Percentiles rank a stretch among this genome's conserved stretches.
Conservation (phyloP, 2,797 vertebrate genomes). For the Enoplosus armatus region DNA sequence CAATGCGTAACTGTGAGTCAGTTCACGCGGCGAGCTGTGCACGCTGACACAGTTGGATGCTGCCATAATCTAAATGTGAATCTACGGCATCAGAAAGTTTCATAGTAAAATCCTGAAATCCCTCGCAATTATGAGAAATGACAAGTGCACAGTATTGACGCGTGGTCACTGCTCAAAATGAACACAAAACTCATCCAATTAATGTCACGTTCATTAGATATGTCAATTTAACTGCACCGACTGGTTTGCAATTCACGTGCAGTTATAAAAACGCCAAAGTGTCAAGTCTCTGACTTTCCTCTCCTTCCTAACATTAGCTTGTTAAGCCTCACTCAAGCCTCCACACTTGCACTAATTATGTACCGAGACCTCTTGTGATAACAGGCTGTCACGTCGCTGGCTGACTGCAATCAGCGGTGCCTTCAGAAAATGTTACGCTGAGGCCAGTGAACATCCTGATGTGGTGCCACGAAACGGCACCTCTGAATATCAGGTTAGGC, state of each 20-base stretch:
- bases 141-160: background rate
- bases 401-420: conserved; percentile 36
- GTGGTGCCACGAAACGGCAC: background rate
- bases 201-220: background rate
- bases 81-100: background rate
- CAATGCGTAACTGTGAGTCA: conserved; percentile 7
- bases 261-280: background rate
- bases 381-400: conserved; percentile 17
- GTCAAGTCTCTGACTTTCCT: background rate
- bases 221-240: background rate
- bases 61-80: too few species aligned
- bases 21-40: background rate
- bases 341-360: conserved; percentile 56
- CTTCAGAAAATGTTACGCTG: conserved; percentile 15
- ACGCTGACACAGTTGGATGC: conserved; percentile 9
- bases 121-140: background rate
- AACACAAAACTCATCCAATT: background rate
- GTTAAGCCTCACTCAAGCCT: conserved; percentile 44
- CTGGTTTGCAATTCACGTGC: background rate
- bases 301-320: conserved; percentile 27
- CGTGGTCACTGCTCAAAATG: background rate
- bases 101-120: background rate
- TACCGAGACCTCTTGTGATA: conserved; percentile 42
- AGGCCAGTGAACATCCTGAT: conserved; percentile 4
- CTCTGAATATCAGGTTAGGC: conserved; percentile 4